These are phyloP conservation scores for Protobothrops mucrosquamatus DNA, from an alignment of 2,113 vertebrate genomes.

Conservation along the genomic window DNA sequence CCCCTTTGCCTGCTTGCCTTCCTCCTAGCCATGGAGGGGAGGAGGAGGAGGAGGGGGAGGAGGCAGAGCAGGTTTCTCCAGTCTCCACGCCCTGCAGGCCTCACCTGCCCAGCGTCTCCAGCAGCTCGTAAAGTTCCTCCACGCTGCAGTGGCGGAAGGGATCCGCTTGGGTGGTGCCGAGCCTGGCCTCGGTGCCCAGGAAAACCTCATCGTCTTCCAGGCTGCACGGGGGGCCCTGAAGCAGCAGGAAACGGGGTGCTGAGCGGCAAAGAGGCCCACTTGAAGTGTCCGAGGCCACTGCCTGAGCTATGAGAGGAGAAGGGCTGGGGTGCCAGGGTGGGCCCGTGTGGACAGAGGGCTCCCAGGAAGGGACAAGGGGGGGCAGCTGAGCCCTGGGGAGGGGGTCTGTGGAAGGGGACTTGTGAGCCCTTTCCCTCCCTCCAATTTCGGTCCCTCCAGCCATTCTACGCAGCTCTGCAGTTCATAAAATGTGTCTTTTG, in stretches of 20 bases:
- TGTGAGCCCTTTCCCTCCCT: background rate
- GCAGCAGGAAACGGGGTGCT: too few species aligned
- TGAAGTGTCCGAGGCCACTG: background rate
- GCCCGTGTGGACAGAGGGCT: background rate
- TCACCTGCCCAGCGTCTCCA: conserved; percentile 80
- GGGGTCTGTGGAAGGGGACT: background rate
- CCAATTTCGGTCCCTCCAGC: background rate
- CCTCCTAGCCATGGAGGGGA: background rate
- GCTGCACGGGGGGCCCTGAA: background rate
- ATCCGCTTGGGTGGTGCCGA: conserved; percentile 54
- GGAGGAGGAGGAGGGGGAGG: background rate
- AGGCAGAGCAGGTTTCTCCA: too few species aligned
- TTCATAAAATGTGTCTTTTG: background rate
- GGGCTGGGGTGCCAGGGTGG: background rate
- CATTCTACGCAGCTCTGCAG: background rate
- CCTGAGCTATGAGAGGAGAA: background rate
- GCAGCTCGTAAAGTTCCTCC: conserved; percentile 82
- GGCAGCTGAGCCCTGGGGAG: background rate
- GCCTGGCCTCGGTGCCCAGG: background rate
- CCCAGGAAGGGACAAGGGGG: background rate
- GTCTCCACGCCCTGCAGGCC: background rate
- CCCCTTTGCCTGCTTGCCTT: background rate
- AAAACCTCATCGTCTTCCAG: background rate
- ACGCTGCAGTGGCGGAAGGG: conserved; percentile 69
- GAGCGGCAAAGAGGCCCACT: background rate